These are phyloP conservation scores for Todiramphus chloris DNA, from an alignment of 2,113 vertebrate genomes.

Conservation along the genomic window DNA sequence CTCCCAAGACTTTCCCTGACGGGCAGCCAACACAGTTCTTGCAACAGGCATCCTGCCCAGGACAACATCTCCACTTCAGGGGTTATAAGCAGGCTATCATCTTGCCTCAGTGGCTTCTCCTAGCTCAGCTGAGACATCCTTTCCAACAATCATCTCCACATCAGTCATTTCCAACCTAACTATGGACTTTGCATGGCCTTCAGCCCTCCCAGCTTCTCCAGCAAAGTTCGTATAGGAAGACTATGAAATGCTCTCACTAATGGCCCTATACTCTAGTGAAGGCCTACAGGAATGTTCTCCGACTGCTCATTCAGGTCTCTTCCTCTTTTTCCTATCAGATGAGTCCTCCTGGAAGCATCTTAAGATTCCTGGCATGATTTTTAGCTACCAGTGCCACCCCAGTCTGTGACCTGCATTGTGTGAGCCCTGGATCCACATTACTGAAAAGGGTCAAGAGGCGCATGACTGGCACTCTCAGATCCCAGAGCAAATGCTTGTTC, in stretches of 20 bases:
- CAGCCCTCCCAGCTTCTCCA: background rate
- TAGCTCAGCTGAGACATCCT: background rate
- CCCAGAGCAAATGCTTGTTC: background rate
- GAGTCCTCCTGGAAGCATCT: background rate
- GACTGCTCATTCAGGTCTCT: background rate
- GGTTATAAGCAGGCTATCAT: background rate
- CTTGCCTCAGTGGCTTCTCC: background rate
- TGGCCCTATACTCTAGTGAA: background rate
- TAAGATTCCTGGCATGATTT: background rate
- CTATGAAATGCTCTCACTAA: background rate
- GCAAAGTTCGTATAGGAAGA: background rate
- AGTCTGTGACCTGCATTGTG: background rate
- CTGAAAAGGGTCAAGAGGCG: background rate
- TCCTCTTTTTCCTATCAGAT: background rate
- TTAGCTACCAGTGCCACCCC: background rate
- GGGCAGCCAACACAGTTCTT: background rate
- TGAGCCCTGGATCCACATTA: background rate
- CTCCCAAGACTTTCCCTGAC: background rate
- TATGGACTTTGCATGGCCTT: background rate
- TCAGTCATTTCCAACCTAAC: background rate
- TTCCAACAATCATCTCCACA: background rate
- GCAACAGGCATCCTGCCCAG: background rate
- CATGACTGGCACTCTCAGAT: fast-evolving
- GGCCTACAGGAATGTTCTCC: background rate
- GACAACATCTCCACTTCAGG: background rate